Evolutionary conservation across 2,797 vertebrate genomes (phyloP), one percentile per base, ranked within the genome.

Genomic region (Trichosurus vulpecula): DNA sequence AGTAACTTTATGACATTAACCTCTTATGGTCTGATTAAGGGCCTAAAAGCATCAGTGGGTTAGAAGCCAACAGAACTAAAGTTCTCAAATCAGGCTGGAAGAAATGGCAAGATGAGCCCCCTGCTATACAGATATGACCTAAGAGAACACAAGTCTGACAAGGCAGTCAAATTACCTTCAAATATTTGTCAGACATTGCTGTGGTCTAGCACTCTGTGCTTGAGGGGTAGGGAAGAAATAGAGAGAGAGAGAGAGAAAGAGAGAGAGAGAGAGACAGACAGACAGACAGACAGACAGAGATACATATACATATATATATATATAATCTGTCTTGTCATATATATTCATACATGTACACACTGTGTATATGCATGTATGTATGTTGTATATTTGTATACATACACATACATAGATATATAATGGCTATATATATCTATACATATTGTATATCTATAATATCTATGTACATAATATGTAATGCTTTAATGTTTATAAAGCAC

Each of bases 1-100:
- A 94, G 47, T 91, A 94, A 95, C 56, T 92, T 94, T 92, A 47
- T 13, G 57, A 53, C 92, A 61, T 90, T 90, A 58, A 91, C 92
- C 90, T 93, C 94, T 52, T 12, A 35, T 57, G 35, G 53, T 92
- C 92, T 92, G 89, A 95, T 51, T 93, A 90, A 51, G 57, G 54
- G 74, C 31, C 93, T 91, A 47, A 94, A 58, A 94, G 52, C 12
- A 74, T n/a, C 2, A 35, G 31, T 90, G 61, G 25, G 3, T 6
- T 30, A 52, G 41, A 41, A 41, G 25, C 66, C 52, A 52, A 54
- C 87, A 94, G 87, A 51, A 4, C 14, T 10, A 31, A 92, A 54
- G 93, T 93, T 91, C 54, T 54, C 55, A 12, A 4, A 8, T 1
- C 61, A 93, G 19, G 51, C 52, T 51, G 8, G 74, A 87, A 90